A percentile compares a stretch with the other conserved stretches of the same genome.
Conservation (phyloP, 2,113 vertebrate genomes). For the Ceratotherium simum region DNA sequence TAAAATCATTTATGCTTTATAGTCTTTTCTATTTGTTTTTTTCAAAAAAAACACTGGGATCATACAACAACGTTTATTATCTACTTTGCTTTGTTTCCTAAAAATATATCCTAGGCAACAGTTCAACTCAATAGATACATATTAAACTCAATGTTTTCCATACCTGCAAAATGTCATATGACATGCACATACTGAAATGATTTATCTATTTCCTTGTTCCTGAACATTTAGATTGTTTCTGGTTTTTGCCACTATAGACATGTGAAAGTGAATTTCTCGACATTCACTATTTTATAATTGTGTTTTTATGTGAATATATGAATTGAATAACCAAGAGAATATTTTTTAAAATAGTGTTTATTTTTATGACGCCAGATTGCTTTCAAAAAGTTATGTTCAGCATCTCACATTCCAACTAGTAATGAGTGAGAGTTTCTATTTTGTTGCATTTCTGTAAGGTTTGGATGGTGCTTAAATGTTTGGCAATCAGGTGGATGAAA, state of each 20-base stretch:
- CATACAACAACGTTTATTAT: not conserved
- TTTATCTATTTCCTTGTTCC: not conserved
- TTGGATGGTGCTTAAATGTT: not conserved
- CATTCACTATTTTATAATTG: not conserved
- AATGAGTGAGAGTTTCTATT: not conserved
- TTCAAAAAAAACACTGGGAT: not conserved
- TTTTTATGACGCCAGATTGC: not conserved
- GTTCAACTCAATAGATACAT: not conserved
- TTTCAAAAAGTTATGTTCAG: not conserved
- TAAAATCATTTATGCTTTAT: not conserved
- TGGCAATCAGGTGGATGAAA: not conserved
- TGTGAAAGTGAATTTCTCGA: not conserved
- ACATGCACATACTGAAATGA: not conserved
- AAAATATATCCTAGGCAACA: not conserved
- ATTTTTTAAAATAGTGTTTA: not conserved
- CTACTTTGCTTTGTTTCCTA: not conserved
- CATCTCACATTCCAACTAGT: not conserved
- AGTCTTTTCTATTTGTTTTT: not conserved
- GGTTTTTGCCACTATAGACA: not conserved
- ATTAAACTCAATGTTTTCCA: not conserved
- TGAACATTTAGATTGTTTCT: not conserved
- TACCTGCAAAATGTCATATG: not conserved
- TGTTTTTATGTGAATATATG: not conserved
- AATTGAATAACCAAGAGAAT: not conserved
- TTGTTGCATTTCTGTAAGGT: not conserved